Percentiles rank a stretch among this genome's conserved stretches.
phyloP scores from a whole-genome alignment of 2,797 vertebrate genomes.

The Garrulus glandarius region DNA sequence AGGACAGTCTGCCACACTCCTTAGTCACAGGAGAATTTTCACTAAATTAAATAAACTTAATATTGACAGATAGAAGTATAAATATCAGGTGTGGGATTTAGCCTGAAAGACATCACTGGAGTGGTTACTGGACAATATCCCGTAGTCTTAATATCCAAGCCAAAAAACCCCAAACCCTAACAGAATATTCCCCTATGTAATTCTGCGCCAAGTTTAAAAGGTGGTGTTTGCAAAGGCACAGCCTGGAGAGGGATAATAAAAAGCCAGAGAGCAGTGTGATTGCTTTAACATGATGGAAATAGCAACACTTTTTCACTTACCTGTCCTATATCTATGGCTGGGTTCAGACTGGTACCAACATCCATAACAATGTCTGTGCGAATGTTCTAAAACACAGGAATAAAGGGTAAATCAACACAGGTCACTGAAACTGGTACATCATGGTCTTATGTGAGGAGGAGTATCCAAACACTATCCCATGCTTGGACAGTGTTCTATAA shows the following conservation, averaged over 20 bases:
- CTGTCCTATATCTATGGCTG: constrained; percentile 95
- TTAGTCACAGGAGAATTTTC: neutral
- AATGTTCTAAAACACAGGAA: constrained; percentile 80
- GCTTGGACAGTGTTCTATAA: neutral
- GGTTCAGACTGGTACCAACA: constrained; percentile 92
- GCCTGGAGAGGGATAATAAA: neutral
- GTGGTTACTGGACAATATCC: neutral
- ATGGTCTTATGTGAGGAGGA: neutral
- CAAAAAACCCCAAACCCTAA: neutral
- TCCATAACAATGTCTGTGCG: constrained; percentile 95
- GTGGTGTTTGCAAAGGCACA: neutral
- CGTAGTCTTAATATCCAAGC: neutral
- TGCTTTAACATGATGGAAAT: neutral
- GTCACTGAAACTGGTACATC: neutral
- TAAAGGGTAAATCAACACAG: neutral
- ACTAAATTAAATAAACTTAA: neutral
- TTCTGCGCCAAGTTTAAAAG: neutral
- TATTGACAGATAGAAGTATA: neutral
- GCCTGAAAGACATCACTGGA: neutral
- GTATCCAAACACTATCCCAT: neutral
- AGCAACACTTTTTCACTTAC: constrained; percentile 66
- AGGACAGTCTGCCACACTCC: neutral
- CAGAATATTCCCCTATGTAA: neutral
- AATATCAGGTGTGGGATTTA: neutral
- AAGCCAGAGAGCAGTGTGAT: neutral